Base-by-base conservation (phyloP, 2,797 vertebrate genomes). In the Pangasius krempfi region DNA sequence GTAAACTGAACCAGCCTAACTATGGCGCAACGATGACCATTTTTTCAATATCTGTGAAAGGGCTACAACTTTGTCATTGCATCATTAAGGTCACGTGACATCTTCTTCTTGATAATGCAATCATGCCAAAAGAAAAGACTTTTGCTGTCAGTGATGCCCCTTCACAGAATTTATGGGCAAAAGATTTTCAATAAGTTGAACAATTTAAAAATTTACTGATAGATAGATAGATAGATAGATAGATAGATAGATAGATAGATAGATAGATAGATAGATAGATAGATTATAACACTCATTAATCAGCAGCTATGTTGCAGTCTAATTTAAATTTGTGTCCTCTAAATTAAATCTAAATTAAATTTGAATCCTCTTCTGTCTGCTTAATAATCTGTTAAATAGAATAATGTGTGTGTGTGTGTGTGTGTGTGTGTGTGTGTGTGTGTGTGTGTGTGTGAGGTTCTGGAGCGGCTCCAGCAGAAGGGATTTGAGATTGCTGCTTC, bases 401-500 rank as follows among this genome's bases (percentile, higher is more conserved):
- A 82, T 10, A 64, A 64, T 60, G 9, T 87, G 81, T 84, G 58
- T 4, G 27, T 73, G 62, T 87, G 79, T 82, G 33, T 33, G 40
- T 50, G 50, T 80, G 10, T 64, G 27, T 91, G 87, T 92, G 78
- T 91, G 84, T 79, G 30, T 76, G 50, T 85, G 73, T 87, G 66
- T 89, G 64, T 82, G 10, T 88, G 79, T 89, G 13, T 90, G 84
- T 92, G 82, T 91, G 10, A 99, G 98, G 98, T 99, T 90, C 95
- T 99, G 91, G 97, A 99, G 93, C 95, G 97, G 89, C 94, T 99
- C 86, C 98, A 98, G 93, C 97, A 97, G 91, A 96, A 95, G 91
- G 98, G 98, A 3, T 99, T 99, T 95, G 95, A 97, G 93, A 98
- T 99, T 87, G 96, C 97, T 86, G 97, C 96, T 78, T 98, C 98